Evolutionary conservation across 2,888 invertebrate species (phyloP).

Genomic region (Hydrotaea cyrtoneurina): DNA sequence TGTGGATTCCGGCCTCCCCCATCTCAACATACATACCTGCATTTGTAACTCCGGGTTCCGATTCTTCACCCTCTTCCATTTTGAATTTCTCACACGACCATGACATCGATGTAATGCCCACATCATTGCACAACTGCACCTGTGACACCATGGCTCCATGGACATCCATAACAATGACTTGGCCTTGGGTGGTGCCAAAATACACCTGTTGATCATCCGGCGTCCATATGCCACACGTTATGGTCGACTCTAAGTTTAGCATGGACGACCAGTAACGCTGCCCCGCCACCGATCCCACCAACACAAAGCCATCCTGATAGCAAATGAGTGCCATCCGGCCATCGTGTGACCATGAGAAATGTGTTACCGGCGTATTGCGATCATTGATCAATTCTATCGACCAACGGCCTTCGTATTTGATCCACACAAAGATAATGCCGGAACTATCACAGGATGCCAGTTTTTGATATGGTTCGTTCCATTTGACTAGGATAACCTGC

Average conservation of each 20-base stretch:
- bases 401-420: constrained; percentile 99
- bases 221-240: constrained; percentile 98
- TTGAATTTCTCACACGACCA: constrained; percentile 99
- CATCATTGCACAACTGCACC: constrained; percentile 91
- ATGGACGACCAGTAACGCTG: constrained; percentile 99
- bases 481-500: constrained; percentile 95
- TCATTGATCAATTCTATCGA: constrained; percentile 99
- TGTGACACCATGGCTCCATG: constrained; percentile 97
- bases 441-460: constrained; percentile 98
- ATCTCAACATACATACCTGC: constrained; percentile 79
- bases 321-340: constrained; percentile 99
- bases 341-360: constrained; percentile 99
- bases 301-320: constrained; percentile 98
- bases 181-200: constrained; percentile 96
- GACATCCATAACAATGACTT: constrained; percentile 97
- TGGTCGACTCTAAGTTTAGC: constrained; percentile 95
- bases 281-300: constrained; percentile 98
- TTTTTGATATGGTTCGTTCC: constrained; percentile 99
- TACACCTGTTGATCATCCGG: constrained; percentile 98
- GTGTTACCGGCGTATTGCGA: constrained; percentile 96
- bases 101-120: constrained; percentile 94
- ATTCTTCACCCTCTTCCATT: constrained; percentile 96
- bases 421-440: constrained; percentile 99
- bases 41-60: constrained; percentile 83
- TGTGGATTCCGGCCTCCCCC: neutral